Conservation (phyloP, 2,888 invertebrate species). For the Erebia ligea region DNA sequence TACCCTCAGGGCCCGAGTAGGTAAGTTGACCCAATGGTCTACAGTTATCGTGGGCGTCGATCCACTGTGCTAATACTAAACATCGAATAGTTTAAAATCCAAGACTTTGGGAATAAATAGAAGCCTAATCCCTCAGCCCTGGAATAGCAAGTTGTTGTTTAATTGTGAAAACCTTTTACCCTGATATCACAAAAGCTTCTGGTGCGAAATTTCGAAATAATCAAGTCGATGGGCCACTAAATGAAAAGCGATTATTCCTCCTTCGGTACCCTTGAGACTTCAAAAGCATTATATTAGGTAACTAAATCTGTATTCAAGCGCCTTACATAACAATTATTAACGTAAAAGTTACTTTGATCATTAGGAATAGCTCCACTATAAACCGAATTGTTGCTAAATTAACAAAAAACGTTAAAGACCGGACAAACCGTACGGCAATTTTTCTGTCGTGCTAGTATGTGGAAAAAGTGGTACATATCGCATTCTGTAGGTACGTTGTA, state of each 20-base stretch:
- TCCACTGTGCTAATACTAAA: no score
- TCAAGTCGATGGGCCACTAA: slow-evolving; percentile 17
- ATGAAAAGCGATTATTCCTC: slow-evolving; percentile 20
- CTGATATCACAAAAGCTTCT: slow-evolving; percentile 27
- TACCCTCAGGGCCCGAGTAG: no score
- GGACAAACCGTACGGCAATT: no score
- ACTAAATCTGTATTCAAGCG: slow-evolving; percentile 5
- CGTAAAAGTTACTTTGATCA: not conserved
- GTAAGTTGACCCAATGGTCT: no score
- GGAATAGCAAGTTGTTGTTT: slow-evolving; percentile 28
- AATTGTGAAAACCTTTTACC: slow-evolving; percentile 32
- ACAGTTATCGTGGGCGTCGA: no score
- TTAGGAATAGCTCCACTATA: not conserved
- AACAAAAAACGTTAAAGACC: no score
- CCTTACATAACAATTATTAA: not conserved
- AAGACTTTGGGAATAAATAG: not conserved
- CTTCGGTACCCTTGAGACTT: slow-evolving; percentile 7
- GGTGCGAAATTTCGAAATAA: slow-evolving; percentile 24
- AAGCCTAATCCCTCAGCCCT: not conserved
- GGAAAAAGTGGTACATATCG: no score
- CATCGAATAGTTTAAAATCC: not conserved
- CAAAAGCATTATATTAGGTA: slow-evolving; percentile 9
- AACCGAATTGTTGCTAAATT: no score
- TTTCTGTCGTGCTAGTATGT: no score
- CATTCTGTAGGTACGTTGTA: no score